These are phyloP conservation scores for Drosophila suboccidentalis DNA, from an alignment of 2,888 invertebrate species.

Conservation along the genomic window DNA sequence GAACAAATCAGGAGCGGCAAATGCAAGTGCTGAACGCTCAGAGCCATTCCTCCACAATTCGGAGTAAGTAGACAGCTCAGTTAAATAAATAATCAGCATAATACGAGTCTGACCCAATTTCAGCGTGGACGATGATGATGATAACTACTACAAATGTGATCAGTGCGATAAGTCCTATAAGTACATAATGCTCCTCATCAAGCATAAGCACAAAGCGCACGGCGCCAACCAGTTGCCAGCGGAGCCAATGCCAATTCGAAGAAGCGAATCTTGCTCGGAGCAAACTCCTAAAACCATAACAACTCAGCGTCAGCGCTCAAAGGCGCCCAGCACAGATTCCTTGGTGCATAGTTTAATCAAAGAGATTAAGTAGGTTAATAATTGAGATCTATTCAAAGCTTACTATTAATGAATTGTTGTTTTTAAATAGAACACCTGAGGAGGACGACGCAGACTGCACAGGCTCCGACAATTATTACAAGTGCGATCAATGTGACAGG, in stretches of 20 bases:
- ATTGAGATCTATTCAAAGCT: not conserved
- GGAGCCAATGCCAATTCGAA: slow-evolving; percentile 18
- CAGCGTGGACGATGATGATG: slow-evolving; percentile 39
- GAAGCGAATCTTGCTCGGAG: not conserved
- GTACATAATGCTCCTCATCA: slow-evolving; percentile 62
- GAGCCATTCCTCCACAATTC: not conserved
- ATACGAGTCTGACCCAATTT: not conserved
- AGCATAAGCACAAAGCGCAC: slow-evolving; percentile 57
- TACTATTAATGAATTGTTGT: not conserved
- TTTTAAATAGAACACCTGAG: slow-evolving; percentile 47
- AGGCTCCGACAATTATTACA: slow-evolving; percentile 60
- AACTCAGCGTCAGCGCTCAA: slow-evolving; percentile 12
- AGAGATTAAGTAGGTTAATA: slow-evolving; percentile 45
- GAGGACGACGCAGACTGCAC: slow-evolving; percentile 53
- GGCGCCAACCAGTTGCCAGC: slow-evolving; percentile 43
- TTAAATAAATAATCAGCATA: not conserved
- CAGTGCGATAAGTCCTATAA: slow-evolving; percentile 66
- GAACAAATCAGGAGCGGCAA: not conserved
- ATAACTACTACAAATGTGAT: slow-evolving; percentile 65
- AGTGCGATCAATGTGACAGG: slow-evolving; percentile 65
- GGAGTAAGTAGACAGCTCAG: slow-evolving; percentile 32
- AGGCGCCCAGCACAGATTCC: slow-evolving; percentile 44
- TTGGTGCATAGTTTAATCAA: slow-evolving; percentile 67
- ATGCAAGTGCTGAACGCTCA: not conserved
- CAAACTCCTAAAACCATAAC: slow-evolving; percentile 1